Conservation (phyloP, 2,797 vertebrate genomes). For the Enteromius thamalakanensis region DNA sequence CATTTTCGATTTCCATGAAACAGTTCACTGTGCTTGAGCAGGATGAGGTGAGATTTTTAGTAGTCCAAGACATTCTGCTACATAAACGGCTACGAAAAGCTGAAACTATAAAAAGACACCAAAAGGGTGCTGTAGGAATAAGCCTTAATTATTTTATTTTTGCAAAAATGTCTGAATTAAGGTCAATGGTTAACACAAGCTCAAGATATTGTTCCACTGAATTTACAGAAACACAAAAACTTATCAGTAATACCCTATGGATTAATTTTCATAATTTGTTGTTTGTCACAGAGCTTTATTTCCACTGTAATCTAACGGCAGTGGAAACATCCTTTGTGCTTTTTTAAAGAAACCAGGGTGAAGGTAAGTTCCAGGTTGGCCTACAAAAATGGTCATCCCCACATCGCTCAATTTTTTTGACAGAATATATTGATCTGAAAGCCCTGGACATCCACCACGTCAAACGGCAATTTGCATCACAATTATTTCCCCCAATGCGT, state of each 20-base stretch:
- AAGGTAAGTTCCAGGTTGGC: not conserved
- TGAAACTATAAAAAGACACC: too few relatives aligned
- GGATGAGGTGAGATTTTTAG: not conserved
- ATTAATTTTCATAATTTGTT: not conserved
- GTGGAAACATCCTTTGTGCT: not conserved
- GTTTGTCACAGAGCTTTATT: not conserved
- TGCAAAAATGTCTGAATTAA: not conserved
- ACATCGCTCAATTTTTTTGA: not conserved
- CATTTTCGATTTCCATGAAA: not conserved
- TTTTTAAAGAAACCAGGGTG: not conserved
- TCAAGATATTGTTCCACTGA: not conserved
- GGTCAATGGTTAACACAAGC: not conserved
- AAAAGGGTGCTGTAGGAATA: too few relatives aligned
- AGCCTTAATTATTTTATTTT: not conserved
- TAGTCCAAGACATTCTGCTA: not conserved
- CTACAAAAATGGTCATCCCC: not conserved
- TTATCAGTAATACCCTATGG: not conserved
- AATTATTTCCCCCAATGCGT: conserved; percentile 59
- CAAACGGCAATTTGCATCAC: not conserved
- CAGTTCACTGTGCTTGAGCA: not conserved
- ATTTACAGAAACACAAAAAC: not conserved
- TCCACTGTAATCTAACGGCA: not conserved
- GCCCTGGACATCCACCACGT: conserved; percentile 2
- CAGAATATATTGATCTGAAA: conserved; percentile 52
- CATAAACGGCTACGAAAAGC: not conserved